Evolutionary conservation across 2,888 invertebrate species (phyloP), one percentile per base, ranked within the genome.

Genomic region (Spilarctia lutea): DNA sequence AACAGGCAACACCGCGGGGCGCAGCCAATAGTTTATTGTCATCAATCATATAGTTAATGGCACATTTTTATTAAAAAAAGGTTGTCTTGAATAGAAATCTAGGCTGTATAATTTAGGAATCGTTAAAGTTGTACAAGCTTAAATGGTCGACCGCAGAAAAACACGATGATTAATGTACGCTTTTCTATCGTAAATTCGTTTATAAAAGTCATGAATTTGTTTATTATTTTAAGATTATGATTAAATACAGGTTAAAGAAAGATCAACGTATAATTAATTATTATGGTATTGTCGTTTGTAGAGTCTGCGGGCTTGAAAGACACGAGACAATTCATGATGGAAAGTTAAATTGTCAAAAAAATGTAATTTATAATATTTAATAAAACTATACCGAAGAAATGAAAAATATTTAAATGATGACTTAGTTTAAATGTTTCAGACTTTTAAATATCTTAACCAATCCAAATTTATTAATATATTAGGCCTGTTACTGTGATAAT

Each of bases 121-220:
- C 71, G 75, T 68, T 35, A 75, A 27, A 72, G 79, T 79, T 79
- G 39, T 11, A 30, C 39, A 65, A 63, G 39, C 27, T 72, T 68
- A 69, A 74, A 72, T 60, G 72, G 79, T 79, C 79, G 68, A 42
- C 76, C 65, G 48, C 79, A 80, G 78, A 75, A 79, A 77, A 82
- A 78, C 73, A 73, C 65, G 39, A 81, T 87, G 87, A 86, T 87
- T 83, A 81, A 87, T 79, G 81, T 80, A 65, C 70, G 30, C 74
- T 71, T 79, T 76, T 79, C 74, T 71, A 71, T 74, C 56, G 68
- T n/a, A 56, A 72, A 73, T 68, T 65, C 63, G 71, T 63, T 80
- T 80, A 78, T 74, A 75, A 80, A 83, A 80, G 70, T 71, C 24
- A 63, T 30, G 67, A 71, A n/a, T 24, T 30, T 65, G 72, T 66